Evolutionary conservation across 2,888 invertebrate genomes (phyloP), one percentile per base, ranked within the genome.

Genomic region (Cinara cedri): DNA sequence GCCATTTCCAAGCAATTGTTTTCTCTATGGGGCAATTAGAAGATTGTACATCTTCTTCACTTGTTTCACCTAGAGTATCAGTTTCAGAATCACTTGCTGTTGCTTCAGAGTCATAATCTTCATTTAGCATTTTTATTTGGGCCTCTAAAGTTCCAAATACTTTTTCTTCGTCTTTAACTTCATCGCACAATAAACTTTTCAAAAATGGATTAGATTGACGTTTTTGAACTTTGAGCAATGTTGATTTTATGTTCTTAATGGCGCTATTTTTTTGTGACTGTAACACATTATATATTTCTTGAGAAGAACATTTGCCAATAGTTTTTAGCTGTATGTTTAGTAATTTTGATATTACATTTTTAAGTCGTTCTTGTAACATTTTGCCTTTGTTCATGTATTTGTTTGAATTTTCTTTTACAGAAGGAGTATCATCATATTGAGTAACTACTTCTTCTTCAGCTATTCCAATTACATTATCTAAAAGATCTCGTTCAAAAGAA

Each of bases 61-160:
- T 81, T 26, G 74, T 74, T 71, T 82, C 82, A 16, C 81, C 81
- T 54, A 81, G 55, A 19, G 81, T 82, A 75, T 81, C 82, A 51
- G 72, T 81, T 46, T 81, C 82, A 44, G 82, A 82, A 49, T 81
- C 81, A 76, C 82, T 82, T 34, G 81, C 82, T 19, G 82, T 82
- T 26, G 81, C 82, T 55, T 82, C 82, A 19, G 82, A 81, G 55
- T 82, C 82, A 63, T 81, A 82, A 63, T 81, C 82, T 75, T 71
- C 72, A 49, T 80, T 74, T 34, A 82, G 34, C 13, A 75, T 81
- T 72, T 81, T 81, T 11, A 80, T 75, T 71, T 82, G 82, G 10
- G 81, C 80, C 26, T 82, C 80, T 54, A 82, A 19, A 62, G 75
- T 70, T 26, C 82, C 82, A 51, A 80, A 75, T 49, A 81, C 80